These are phyloP conservation scores for Luffia ferchaultella DNA, from an alignment of 2,888 invertebrate genomes.

Conservation along the genomic window DNA sequence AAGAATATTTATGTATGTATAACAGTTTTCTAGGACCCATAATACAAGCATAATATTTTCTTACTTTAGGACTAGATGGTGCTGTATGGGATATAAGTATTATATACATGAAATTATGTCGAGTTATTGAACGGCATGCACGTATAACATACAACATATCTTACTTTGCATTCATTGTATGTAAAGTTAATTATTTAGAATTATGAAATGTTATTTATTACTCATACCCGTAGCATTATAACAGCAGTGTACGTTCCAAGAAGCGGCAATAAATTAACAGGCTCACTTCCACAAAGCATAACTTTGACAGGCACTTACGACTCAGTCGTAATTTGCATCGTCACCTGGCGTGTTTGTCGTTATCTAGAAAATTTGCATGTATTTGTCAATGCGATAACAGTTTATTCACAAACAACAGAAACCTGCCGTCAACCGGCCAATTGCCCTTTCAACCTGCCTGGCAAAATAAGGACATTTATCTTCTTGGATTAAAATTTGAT, in stretches of 20 bases:
- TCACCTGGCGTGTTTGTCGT: conserved; percentile 7
- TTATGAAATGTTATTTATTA: no score
- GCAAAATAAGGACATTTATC: no score
- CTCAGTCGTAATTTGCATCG: neutral
- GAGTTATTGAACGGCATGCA: neutral
- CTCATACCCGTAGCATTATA: neutral
- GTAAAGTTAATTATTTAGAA: neutral
- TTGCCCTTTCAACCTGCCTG: no score
- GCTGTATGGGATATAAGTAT: no score
- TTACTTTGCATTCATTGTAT: neutral
- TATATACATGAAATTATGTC: no score
- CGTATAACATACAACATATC: neutral
- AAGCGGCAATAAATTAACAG: neutral
- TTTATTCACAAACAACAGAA: neutral
- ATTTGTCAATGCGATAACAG: neutral
- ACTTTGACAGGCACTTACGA: neutral
- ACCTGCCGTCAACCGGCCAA: neutral
- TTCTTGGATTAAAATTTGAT: no score
- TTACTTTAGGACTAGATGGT: no score
- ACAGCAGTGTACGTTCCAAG: neutral
- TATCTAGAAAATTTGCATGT: conserved; percentile 4
- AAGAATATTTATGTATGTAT: no score
- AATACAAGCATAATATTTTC: no score
- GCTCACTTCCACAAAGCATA: neutral
- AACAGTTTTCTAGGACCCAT: no score